Evolutionary conservation across 2,797 vertebrate genomes (phyloP), one percentile per base, ranked within the genome.

Genomic region (Acestrorhynchus altus): DNA sequence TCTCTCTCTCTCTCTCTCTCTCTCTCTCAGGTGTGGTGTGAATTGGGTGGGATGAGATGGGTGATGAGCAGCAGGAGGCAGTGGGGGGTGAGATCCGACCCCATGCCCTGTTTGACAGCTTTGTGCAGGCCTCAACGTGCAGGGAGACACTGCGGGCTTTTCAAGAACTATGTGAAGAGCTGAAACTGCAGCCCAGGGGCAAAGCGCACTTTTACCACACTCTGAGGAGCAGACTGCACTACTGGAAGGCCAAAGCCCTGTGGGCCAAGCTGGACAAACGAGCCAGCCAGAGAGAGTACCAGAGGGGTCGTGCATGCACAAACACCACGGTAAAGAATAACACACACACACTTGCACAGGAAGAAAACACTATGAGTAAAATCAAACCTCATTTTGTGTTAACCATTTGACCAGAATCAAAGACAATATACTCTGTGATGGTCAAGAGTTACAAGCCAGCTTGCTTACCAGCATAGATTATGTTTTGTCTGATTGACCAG

Each of bases 201-300:
- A 86, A 88, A 69, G 83, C 83, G 22, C 92, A 87, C 0, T 95
- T 98, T 85, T 99, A 98, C 86, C 95, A 92, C 70, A 94, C 92
- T 54, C 94, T 99, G 85, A 96, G 95, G 88, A 92, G 90, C 24
- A 95, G 95, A 76, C 95, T 99, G 67, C 95, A 94, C 89, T 98
- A 98, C 88, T 99, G 98, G 98, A 97, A 90, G 87, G 98, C 97
- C 84, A 96, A 98, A 83, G 96, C 94, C 4, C 91, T 99, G 75
- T 99, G 97, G 97, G 91, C 94, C 79, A 98, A 98, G 79, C 87
- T 99, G 90, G 98, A 99, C 87, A 96, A 97, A 69, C 91, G 97
- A 75, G 96, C 95, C 0, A 90, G 92, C 1, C 96, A 96, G 74
- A 93, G 92, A 71, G 96, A 98, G 84, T 98, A 96, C 83, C 95